A percentile compares a stretch with the other conserved stretches of the same genome.
These are phyloP conservation scores for Gymnoscelis rufifasciata DNA, from an alignment of 2,888 invertebrate species.

Conservation along the genomic window DNA sequence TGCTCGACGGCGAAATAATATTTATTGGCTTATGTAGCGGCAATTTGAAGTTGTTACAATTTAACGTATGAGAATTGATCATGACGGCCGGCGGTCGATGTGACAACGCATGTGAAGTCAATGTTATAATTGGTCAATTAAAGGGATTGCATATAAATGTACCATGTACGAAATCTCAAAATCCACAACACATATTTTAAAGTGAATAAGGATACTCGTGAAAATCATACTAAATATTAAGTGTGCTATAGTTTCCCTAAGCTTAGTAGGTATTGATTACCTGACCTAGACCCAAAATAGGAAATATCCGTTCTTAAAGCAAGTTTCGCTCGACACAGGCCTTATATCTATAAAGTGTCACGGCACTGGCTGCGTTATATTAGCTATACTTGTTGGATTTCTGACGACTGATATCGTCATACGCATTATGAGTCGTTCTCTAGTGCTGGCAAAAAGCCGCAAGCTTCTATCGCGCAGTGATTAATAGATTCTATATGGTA, in stretches of 20 bases:
- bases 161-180: neutral
- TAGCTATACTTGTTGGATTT: too few relatives aligned
- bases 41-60: too few relatives aligned
- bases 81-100: neutral
- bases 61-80: neutral
- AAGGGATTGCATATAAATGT: neutral
- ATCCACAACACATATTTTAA: neutral
- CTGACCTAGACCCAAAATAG: constrained; percentile 7
- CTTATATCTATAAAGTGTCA: neutral
- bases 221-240: too few relatives aligned
- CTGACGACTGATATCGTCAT: neutral
- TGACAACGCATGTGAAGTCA: neutral
- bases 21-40: too few relatives aligned
- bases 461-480: constrained; percentile 10
- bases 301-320: constrained; percentile 6
- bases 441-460: constrained; percentile 12
- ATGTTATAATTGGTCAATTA: constrained; percentile 1
- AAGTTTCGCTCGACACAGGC: neutral
- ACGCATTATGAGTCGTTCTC: neutral
- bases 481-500: constrained; percentile 7
- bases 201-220: too few relatives aligned
- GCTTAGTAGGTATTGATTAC: neutral
- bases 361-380: too few relatives aligned
- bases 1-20: neutral
- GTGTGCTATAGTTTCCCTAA: too few relatives aligned